A percentile compares a stretch with the other conserved stretches of the same genome.
Conservation (phyloP, 2,113 vertebrate genomes). For the Pangasianodon gigas region DNA sequence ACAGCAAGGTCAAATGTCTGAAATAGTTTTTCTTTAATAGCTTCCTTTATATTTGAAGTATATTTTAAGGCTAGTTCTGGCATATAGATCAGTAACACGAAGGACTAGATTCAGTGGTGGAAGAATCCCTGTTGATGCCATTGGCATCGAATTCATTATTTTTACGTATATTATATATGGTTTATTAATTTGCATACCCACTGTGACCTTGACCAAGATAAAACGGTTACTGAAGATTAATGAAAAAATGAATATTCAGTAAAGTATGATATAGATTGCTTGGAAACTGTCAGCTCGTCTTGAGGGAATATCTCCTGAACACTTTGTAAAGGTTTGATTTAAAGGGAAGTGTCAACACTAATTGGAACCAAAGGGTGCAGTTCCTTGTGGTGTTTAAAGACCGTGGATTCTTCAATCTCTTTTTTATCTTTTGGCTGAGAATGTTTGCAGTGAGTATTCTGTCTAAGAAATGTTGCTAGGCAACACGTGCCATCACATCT, state of each 20-base stretch:
- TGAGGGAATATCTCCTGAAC: not conserved
- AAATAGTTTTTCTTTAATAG: not conserved
- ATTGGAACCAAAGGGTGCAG: not conserved
- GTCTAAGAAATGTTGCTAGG: constrained; percentile 28
- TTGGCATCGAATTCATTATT: not conserved
- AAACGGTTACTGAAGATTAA: not conserved
- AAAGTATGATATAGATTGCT: not conserved
- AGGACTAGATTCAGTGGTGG: not conserved
- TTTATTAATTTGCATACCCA: constrained; percentile 8
- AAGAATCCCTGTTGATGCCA: not conserved
- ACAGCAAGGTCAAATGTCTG: too few relatives aligned
- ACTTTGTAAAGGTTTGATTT: not conserved
- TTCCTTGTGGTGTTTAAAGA: not conserved
- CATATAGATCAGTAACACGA: not conserved
- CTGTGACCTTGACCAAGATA: not conserved
- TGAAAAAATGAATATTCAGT: not conserved
- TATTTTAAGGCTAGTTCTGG: not conserved
- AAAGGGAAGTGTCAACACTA: not conserved
- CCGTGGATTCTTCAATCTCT: not conserved
- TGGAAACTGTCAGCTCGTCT: not conserved
- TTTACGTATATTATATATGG: too few relatives aligned
- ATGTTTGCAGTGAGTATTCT: not conserved
- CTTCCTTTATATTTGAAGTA: not conserved
- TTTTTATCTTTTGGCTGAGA: not conserved
- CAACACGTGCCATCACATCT: not conserved